Evolutionary conservation across 92 coral and sea anemone genomes (phyloP), one percentile per base, ranked within the genome.

Genomic region (Epizoanthus fatuus): DNA sequence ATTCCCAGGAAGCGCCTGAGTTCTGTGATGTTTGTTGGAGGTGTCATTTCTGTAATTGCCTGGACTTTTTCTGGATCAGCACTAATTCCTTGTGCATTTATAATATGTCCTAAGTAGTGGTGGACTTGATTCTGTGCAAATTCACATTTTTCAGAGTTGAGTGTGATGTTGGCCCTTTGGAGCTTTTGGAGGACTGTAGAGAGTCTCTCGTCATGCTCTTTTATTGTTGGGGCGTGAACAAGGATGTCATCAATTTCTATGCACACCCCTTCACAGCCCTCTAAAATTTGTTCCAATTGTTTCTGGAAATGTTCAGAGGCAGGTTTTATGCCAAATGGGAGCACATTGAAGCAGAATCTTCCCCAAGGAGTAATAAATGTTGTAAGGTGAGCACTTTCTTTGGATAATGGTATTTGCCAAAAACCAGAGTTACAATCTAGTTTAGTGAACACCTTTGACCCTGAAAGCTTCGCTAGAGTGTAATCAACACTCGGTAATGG

Each of bases 241-340:
- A 80, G 35, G 14, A 62, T 64, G 53, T 80, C 60, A 22, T 80
- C 73, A 80, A 80, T 49, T 20, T 80, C 74, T 37, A 62, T 29
- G 55, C 72, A 62, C 62, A 32, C 19, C 56, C 75, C 62, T 80
- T 80, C 84, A 45, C 74, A 80, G 22, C 69, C 84, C 40, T 80
- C 32, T 35, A 80, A 35, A 0, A 80, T 40, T 55, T 42, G 66
- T n/a, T 80, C 84, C 56, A 80, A 7, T 56, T 80, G 83, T 49
- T 80, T 80, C 55, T 80, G 84, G 55, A 80, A 80, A 14, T 64
- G 84, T 80, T 80, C 84, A 5, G 74, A 45, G 37, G 84, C 75
- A 55, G 84, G 84, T 4, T 57, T 79, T 3, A 79, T 79, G 1
- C 84, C 84, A n/a, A 79, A 79, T 0, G 84, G 84, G 7, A 79